Evolutionary conservation across 2,797 vertebrate genomes (phyloP).

Genomic region (Chloroceryle inda): DNA sequence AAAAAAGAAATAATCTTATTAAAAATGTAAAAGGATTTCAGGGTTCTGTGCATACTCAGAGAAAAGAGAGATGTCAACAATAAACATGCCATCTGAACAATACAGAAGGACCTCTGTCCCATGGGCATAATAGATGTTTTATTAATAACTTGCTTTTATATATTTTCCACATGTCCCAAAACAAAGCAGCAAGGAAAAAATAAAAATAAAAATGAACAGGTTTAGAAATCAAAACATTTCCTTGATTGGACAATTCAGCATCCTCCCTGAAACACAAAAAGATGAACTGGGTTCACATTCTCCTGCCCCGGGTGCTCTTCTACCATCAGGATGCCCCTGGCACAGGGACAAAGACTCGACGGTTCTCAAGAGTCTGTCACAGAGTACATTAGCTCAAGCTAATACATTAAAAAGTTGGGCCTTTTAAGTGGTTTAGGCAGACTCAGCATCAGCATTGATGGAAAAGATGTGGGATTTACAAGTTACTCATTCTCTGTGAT

Average conservation of each 20-base stretch:
- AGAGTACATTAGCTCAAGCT: neutral
- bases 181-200: neutral
- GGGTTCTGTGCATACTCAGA: conserved; percentile 73
- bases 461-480: neutral
- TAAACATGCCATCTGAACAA: conserved; percentile 76
- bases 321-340: neutral
- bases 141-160: conserved; percentile 74
- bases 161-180: conserved; percentile 67
- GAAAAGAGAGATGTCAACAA: conserved; percentile 77
- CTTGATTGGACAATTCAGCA: neutral
- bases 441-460: neutral
- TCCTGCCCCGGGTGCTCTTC: neutral
- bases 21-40: conserved; percentile 80
- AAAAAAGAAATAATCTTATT: conserved; percentile 75
- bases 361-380: neutral
- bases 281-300: neutral
- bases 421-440: neutral
- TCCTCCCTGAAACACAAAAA: neutral
- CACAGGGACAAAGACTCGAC: neutral
- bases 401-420: neutral
- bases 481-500: neutral
- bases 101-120: conserved; percentile 71
- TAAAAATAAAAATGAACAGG: neutral
- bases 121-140: conserved; percentile 73
- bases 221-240: conserved; percentile 51